Evolutionary conservation across 64 coral and sea anemone genomes (phyloP).

Genomic region (Pachyseris speciosa): DNA sequence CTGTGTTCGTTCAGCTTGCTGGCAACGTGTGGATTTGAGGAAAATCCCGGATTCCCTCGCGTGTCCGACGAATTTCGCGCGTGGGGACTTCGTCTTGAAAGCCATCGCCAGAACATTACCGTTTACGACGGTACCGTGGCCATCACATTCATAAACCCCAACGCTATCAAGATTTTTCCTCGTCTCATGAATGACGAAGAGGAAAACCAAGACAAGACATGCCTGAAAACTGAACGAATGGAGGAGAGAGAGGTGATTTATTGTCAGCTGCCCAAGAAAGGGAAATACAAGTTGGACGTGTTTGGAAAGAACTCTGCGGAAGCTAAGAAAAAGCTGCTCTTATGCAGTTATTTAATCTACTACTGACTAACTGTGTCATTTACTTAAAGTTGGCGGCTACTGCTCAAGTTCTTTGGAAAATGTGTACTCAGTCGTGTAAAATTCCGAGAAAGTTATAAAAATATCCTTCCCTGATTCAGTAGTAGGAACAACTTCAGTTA

Average conservation of each 20-base stretch:
- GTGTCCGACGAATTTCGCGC: slow-evolving; percentile 55
- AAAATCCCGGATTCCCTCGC: slow-evolving; percentile 63
- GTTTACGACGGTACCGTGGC: slow-evolving; percentile 60
- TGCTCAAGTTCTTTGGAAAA: too few species aligned
- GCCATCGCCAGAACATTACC: slow-evolving; percentile 67
- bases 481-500: too few species aligned
- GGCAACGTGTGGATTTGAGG: slow-evolving; percentile 32
- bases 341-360: slow-evolving; percentile 71
- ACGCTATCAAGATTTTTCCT: slow-evolving; percentile 17
- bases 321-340: slow-evolving; percentile 25
- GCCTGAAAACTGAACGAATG: slow-evolving; percentile 2
- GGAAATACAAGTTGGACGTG: slow-evolving; percentile 57
- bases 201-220: neutral
- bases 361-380: neutral
- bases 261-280: slow-evolving; percentile 25
- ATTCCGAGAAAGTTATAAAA: too few species aligned
- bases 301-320: slow-evolving; percentile 46
- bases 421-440: too few species aligned
- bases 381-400: too few species aligned
- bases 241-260: slow-evolving; percentile 41
- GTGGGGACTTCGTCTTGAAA: slow-evolving; percentile 63
- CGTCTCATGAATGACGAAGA: slow-evolving; percentile 14
- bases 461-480: too few species aligned
- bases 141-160: slow-evolving; percentile 55
- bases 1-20: slow-evolving; percentile 32